Conservation (phyloP, 2,888 invertebrate species). For the Nymphalis polychloros region DNA sequence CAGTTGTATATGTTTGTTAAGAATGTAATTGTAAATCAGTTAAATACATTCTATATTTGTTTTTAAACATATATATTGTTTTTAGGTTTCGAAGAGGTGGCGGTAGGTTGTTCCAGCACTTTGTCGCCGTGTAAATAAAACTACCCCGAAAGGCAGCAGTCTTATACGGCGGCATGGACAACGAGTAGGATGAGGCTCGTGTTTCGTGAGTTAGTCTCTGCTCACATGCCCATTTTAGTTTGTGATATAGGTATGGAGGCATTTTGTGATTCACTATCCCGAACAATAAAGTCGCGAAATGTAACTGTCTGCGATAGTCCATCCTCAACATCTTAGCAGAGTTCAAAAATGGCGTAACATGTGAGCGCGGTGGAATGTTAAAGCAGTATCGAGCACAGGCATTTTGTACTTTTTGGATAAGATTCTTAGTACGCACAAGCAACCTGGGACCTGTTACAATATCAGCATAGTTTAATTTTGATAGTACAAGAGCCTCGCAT, state of each 20-base stretch:
- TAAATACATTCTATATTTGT: background rate
- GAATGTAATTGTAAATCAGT: background rate
- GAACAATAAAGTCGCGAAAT: background rate
- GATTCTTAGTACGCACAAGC: background rate
- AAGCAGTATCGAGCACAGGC: background rate
- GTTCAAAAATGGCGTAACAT: background rate
- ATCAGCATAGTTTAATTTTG: constrained; percentile 6
- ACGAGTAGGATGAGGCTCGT: background rate
- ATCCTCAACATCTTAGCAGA: background rate
- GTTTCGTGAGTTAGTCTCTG: constrained; percentile 2
- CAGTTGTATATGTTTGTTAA: background rate
- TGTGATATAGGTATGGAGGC: constrained; percentile 2
- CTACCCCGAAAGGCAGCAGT: constrained; percentile 1
- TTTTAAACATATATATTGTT: constrained; percentile 1
- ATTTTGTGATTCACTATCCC: background rate
- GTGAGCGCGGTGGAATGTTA: background rate
- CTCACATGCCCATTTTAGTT: constrained; percentile 1
- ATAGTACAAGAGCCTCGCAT: constrained; percentile 7
- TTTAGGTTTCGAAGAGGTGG: constrained; percentile 11
- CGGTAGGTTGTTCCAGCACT: constrained; percentile 7
- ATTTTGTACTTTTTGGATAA: background rate
- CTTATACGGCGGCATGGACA: constrained; percentile 1
- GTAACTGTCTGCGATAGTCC: background rate
- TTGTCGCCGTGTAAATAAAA: constrained; percentile 2
- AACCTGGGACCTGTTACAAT: background rate